Conservation (phyloP, 2,797 vertebrate genomes). For the Varecia variegata region DNA sequence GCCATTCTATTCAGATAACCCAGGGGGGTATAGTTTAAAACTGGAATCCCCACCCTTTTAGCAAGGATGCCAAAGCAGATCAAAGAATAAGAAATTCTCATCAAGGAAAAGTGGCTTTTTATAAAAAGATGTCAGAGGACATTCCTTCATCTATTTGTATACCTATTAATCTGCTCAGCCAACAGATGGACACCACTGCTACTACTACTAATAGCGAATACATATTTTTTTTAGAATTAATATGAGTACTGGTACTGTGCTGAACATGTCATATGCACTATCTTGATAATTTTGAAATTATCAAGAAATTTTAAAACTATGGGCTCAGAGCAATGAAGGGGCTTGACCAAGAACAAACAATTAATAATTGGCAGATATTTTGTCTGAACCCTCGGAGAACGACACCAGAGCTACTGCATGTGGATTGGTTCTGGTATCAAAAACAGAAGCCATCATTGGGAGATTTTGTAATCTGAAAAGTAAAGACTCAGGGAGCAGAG, state of each 20-base stretch:
- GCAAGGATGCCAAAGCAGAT: constrained; percentile 4
- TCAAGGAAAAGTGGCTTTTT: not conserved
- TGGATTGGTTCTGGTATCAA: not conserved
- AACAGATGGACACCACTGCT: not conserved
- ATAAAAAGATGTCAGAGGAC: not conserved
- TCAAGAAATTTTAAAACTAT: not conserved
- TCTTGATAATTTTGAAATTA: not conserved
- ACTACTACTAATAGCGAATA: not conserved
- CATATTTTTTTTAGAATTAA: not conserved
- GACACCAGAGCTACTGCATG: fast-evolving
- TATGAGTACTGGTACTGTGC: not conserved
- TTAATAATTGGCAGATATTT: not conserved
- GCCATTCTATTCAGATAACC: constrained; percentile 42
- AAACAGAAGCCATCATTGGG: not conserved
- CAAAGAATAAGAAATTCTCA: constrained; percentile 35
- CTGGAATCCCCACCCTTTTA: constrained; percentile 31
- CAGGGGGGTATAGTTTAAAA: not conserved
- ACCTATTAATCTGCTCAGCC: not conserved
- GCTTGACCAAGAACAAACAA: not conserved
- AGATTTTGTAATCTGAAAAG: not conserved
- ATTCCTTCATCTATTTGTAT: not conserved
- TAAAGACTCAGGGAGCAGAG: not conserved
- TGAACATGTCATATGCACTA: not conserved
- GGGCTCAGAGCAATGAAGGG: not conserved
- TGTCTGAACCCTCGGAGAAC: not conserved